Evolutionary conservation across 2,797 vertebrate genomes (phyloP).

Genomic region (Tapera naevia): DNA sequence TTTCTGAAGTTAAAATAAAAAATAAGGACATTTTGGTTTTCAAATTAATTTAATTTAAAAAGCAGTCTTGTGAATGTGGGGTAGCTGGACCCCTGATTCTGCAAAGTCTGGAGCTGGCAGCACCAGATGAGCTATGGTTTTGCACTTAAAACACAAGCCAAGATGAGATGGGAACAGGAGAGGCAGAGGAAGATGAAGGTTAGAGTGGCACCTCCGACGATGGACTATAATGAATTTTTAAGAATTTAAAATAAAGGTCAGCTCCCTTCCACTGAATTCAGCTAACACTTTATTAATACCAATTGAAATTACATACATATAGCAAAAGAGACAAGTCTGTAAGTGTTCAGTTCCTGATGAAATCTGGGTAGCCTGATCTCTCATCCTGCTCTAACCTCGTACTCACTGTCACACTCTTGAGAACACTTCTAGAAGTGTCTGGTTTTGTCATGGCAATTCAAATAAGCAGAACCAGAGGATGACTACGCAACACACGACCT

Average conservation of each 20-base stretch:
- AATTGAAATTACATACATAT: neutral
- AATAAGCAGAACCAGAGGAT: neutral
- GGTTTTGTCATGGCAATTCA: neutral
- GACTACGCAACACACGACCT: rapidly evolving
- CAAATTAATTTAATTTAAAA: neutral
- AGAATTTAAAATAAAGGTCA: conserved; percentile 21
- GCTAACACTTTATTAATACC: neutral
- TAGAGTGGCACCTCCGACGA: neutral
- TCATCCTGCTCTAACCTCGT: neutral
- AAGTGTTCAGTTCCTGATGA: neutral
- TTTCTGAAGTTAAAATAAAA: neutral
- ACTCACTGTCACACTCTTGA: rapidly evolving
- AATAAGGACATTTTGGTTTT: neutral
- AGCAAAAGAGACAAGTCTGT: neutral
- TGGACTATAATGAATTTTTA: conserved; percentile 12
- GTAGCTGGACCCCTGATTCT: neutral
- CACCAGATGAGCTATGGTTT: neutral
- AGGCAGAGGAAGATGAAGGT: neutral
- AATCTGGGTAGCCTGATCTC: neutral
- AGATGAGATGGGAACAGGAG: neutral
- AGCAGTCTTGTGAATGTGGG: rapidly evolving
- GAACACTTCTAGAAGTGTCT: neutral
- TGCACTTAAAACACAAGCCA: neutral
- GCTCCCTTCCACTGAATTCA: neutral
- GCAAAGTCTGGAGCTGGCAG: neutral